Evolutionary conservation across 1,140 invertebrate genomes (phyloP).

Genomic region (Caerostris extrusa): DNA sequence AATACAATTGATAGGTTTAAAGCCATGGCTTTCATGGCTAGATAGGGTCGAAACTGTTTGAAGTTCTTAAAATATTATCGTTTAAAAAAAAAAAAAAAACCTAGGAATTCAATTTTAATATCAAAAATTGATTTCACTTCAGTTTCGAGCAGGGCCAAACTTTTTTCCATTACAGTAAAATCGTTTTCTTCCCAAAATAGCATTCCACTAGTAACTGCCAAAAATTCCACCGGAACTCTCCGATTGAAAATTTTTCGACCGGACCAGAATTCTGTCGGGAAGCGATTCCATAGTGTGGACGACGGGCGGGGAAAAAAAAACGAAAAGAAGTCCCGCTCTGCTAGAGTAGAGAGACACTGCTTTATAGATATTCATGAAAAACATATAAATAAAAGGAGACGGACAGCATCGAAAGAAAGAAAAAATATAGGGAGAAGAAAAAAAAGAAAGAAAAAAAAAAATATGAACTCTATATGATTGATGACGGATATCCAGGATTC

Average conservation of each 20-base stretch:
- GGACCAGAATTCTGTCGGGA: neutral
- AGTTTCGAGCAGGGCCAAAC: too few relatives aligned
- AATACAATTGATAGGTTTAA: too few relatives aligned
- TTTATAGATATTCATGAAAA: conserved; percentile 36
- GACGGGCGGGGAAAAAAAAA: too few relatives aligned
- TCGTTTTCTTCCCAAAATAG: neutral
- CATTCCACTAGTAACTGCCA: neutral
- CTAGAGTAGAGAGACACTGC: neutral
- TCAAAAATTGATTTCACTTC: too few relatives aligned
- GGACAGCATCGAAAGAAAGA: neutral
- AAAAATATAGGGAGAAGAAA: neutral
- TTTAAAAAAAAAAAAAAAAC: too few relatives aligned
- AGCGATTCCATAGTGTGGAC: neutral
- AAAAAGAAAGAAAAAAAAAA: neutral
- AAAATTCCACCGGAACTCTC: neutral
- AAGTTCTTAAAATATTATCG: too few relatives aligned
- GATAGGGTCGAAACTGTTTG: too few relatives aligned
- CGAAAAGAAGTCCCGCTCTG: too few relatives aligned
- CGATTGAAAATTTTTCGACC: neutral
- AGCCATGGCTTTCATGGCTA: too few relatives aligned
- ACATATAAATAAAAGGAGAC: conserved; percentile 19
- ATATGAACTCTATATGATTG: conserved; percentile 31
- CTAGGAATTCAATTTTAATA: too few relatives aligned
- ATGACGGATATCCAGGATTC: conserved; percentile 47
- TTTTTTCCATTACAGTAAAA: neutral